Evolutionary conservation across 2,797 vertebrate species (phyloP), one percentile per base, ranked within the genome.

Genomic region (Enteromius afrohamiltoni): DNA sequence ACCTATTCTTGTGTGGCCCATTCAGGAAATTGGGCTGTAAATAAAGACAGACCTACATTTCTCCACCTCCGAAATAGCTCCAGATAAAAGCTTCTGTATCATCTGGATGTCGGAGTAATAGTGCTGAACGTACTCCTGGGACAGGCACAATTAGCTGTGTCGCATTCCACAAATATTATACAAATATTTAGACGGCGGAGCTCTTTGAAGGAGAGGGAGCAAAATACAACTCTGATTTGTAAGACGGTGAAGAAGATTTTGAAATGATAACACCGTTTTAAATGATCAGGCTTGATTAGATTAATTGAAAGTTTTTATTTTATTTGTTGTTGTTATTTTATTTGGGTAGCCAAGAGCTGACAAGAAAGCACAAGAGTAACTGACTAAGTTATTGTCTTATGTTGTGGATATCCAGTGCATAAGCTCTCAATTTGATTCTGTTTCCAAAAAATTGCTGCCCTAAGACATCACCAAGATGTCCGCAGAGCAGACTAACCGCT

Each of bases 81-180:
- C 73, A 53, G 64, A 71, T 86, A 87, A 80, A 84, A 87, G 84
- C 88, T 74, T 89, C 47, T 76, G 86, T 89, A 91, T 93, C 88
- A 88, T 88, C 70, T 77, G 55, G 77, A 77, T 86, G 77, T 90
- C 88, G 85, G 85, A 91, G 86, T 90, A 91, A 92, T 88, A 62
- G 83, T 8, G 77, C 71, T 14, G 78, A 92, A 89, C 75, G 31
- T 73, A 79, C 89, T 88, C 84, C 60, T 10, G 79, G 90, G 92
- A 91, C 88, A 84, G 83, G 75, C 6, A 71, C 89, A 92, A 91
- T 93, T 90, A 93, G 87, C 64, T 85, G 55, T 53, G 83, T 89
- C 90, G 83, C 91, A 91, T 92, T 92, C 90, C 89, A 81, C 82
- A 89, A 76, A 93, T 90, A 67, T 91, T 91, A 76, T 85, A 65